These are phyloP conservation scores for Poeciliopsis paucimaculata DNA, from an alignment of 2,797 vertebrate genomes.

Conservation along the genomic window DNA sequence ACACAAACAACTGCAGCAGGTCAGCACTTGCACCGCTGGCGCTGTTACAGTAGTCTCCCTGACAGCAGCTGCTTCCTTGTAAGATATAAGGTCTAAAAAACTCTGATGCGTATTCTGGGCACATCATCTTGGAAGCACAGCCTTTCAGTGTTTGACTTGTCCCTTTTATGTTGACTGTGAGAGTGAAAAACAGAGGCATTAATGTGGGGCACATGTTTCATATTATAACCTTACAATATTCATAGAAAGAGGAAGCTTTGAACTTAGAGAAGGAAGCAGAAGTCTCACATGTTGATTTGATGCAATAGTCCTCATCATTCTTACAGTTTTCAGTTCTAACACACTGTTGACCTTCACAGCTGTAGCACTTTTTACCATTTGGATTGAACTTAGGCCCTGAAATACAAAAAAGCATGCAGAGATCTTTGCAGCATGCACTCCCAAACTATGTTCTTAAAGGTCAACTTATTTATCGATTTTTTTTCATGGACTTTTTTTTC, in stretches of 20 bases:
- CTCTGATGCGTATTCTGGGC: fast-evolving
- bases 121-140: conserved; percentile 44
- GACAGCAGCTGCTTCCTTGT: conserved; percentile 8
- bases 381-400: conserved; percentile 15
- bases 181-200: neutral
- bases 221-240: conserved; percentile 6
- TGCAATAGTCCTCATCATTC: conserved; percentile 57
- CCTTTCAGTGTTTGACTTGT: conserved; percentile 15
- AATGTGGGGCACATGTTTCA: neutral
- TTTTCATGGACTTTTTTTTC: too few relatives aligned
- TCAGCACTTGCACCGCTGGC: conserved; percentile 17
- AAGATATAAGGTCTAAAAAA: fast-evolving
- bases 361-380: conserved; percentile 64
- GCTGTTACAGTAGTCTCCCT: conserved; percentile 52
- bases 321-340: conserved; percentile 26
- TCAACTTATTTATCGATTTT: neutral
- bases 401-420: neutral
- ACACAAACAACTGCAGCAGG: conserved; percentile 47
- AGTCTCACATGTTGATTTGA: conserved; percentile 47
- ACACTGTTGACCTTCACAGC: conserved; percentile 37
- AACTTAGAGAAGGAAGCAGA: neutral
- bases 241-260: neutral
- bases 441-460: neutral
- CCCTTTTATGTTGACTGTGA: neutral
- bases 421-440: neutral